Base-by-base conservation (phyloP, 2,888 invertebrate genomes). In the Cantharis rufa region DNA sequence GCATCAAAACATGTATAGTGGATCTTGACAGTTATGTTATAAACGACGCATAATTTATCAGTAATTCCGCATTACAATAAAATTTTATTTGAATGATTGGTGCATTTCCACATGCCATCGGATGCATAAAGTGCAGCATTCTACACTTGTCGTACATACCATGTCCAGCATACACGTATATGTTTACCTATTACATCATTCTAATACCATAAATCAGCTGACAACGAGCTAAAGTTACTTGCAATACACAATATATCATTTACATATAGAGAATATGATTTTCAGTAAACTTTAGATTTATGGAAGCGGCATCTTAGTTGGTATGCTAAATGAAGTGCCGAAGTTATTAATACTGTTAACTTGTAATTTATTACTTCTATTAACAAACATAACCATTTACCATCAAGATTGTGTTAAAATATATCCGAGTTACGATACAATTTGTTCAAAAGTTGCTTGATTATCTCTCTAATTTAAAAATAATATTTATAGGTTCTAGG, bases 121-220 rank as follows among this genome's bases (percentile, higher is more conserved):
- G 78, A 71, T 78, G 79, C 75, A 83, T 82, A 82, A 83, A 80
- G 81, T 83, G 83, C 82, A 77, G 81, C 79, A 75, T 76, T 78
- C 75, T 84, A 84, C 84, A 84, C 83, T 83, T 83, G 84, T 84
- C 83, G 75, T 82, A 84, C 84, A 83, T 75, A 78, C 82, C 72
- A 81, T 81, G 79, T 80, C 81, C 81, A 83, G 82, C 80, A 83
- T 81, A 83, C 82, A 80, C 81, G 80, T 80, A 80, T 79, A 80
- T 79, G 82, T 81, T 82, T 82, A 81, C 82, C 81, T 82, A 82
- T 83, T 82, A 82, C 82, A 80, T 82, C 79, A 82, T 78, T 80
- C 78, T 81, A 78, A 75, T 77, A 72, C 71, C 78, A 82, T 83
- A 83, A 82, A 83, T 83, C 82, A 83, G 61, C 73, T 78, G 73